Evolutionary conservation across 1,140 invertebrate genomes (phyloP).

Genomic region (Coenobita brevimanus): DNA sequence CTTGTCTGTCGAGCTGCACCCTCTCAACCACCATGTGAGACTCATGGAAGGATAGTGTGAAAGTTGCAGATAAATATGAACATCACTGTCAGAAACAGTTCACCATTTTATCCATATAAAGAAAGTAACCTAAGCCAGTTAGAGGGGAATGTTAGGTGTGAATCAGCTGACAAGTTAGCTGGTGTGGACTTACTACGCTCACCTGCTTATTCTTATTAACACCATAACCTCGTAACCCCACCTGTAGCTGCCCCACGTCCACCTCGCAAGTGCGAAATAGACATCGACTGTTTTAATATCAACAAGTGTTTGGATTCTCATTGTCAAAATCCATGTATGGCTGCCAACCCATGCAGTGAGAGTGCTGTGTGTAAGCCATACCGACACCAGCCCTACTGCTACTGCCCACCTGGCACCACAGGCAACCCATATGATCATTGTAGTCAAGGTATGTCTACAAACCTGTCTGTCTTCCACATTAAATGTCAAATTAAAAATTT

Average conservation of each 20-base stretch:
- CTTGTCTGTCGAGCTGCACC: too few relatives aligned
- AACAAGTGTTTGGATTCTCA: conserved; percentile 73
- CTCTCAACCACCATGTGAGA: too few relatives aligned
- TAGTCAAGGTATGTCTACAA: conserved; percentile 84
- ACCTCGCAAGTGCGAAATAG: conserved; percentile 71
- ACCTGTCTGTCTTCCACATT: too few relatives aligned
- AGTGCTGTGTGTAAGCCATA: conserved; percentile 84
- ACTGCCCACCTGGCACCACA: conserved; percentile 86
- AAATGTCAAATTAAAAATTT: too few relatives aligned
- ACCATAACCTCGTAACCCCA: background rate
- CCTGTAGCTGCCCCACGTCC: conserved; percentile 70
- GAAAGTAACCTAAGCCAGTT: too few relatives aligned
- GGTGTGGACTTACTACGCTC: background rate
- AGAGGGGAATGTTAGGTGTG: too few relatives aligned
- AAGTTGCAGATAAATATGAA: too few relatives aligned
- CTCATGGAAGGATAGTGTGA: too few relatives aligned
- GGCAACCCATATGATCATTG: conserved; percentile 90
- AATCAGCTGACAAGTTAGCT: too few relatives aligned
- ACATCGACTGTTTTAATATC: conserved; percentile 73
- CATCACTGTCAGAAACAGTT: too few relatives aligned
- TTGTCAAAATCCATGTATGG: conserved; percentile 85
- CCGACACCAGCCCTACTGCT: conserved; percentile 84
- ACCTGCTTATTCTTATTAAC: conserved; percentile 18
- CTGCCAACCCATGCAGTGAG: conserved; percentile 84
- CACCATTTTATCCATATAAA: too few relatives aligned